phyloP scores from a whole-genome alignment of 2,797 vertebrate genomes.

The Malacoraja senta region DNA sequence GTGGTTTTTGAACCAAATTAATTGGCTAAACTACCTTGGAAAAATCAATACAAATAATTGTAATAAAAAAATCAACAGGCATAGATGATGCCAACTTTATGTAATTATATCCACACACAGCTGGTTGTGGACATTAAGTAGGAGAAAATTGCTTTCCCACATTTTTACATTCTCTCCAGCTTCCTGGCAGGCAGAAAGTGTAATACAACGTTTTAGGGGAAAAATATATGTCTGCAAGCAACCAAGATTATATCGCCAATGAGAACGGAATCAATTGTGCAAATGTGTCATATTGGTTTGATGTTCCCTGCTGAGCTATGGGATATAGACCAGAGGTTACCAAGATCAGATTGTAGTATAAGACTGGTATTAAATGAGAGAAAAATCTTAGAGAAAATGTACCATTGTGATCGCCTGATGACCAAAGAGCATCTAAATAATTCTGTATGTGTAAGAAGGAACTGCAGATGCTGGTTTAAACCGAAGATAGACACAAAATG shows the following conservation, averaged over 20 bases:
- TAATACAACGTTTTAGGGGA: not conserved
- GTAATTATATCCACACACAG: slow-evolving; percentile 1
- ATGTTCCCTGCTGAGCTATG: not conserved
- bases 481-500: too few species aligned
- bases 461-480: too few species aligned
- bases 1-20: not conserved
- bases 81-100: not conserved
- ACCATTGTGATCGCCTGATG: not conserved
- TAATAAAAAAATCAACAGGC: not conserved
- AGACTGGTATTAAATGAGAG: not conserved
- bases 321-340: not conserved
- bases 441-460: not conserved
- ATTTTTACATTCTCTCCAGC: not conserved
- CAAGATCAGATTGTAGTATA: not conserved
- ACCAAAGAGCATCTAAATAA: not conserved
- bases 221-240: not conserved
- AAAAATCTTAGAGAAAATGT: not conserved
- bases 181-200: not conserved
- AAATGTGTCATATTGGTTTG: not conserved
- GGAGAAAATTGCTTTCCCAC: slow-evolving; percentile 29
- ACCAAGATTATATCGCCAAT: not conserved
- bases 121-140: slow-evolving; percentile 10
- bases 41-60: not conserved
- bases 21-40: not conserved
- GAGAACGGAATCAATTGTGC: not conserved